Base-by-base conservation (phyloP, 2,888 invertebrate species). In the Hipparchia semele region DNA sequence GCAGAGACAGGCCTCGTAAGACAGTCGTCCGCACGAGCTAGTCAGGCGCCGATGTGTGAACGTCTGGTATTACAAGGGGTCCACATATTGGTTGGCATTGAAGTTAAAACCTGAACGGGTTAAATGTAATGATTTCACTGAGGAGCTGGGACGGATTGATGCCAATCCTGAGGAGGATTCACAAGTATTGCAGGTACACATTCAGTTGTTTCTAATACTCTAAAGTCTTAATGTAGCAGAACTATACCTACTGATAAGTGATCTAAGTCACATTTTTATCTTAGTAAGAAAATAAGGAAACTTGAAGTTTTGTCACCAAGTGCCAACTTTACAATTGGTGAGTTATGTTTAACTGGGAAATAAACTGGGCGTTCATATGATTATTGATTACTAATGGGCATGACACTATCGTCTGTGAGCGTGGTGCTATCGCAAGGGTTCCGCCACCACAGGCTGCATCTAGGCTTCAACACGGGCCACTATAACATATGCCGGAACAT, bases 381-480 rank as follows among this genome's bases (percentile, higher is more conserved):
- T 23, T 23, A 23, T 23, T 23, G 23, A 23, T 23, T 23, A 23
- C 23, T 96, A 3, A 93, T 95, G 85, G 96, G 96, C 0, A 90
- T 95, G 86, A 94, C 94, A 0, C 82, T 96, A 54, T 94, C 94
- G 62, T 94, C 94, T 0, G 94, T 95, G 0, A 91, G 91, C 64
- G 85, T 95, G 73, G 90, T 88, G 0, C 86, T 96, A 9, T 94
- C 95, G 0, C 94, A 94, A 64, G 95, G 94, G 0, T 94, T 95
- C 78, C 85, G 93, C 0, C 90, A 95, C 76, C 94, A 95, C 74
- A 86, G 94, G 6, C 83, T 96, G 3, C 93, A 95, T 70, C 84
- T 96, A 39, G 94, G 94, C 49, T 96, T 93, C 81, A 90, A 86
- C 76, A 84, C 83, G 0, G 84, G 89, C n/a, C 75, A 81, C 54